Evolutionary conservation across 2,888 invertebrate species (phyloP).

Genomic region (Empis stercorea): DNA sequence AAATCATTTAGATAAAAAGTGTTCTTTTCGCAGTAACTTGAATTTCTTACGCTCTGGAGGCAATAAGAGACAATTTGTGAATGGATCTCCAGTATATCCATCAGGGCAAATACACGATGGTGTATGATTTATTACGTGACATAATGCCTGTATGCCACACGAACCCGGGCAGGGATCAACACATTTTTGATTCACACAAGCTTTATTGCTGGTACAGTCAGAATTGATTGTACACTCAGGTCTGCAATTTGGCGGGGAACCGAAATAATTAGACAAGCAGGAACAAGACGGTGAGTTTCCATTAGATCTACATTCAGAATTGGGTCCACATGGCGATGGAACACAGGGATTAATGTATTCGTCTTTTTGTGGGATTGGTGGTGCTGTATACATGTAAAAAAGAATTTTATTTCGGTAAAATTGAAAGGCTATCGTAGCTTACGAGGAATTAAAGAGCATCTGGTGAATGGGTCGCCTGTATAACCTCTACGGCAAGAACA

Average conservation of each 20-base stretch:
- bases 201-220: conserved; percentile 51
- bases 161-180: conserved; percentile 55
- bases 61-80: conserved; percentile 44
- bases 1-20: conserved; percentile 10
- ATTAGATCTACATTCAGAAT: conserved; percentile 49
- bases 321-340: conserved; percentile 52
- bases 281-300: conserved; percentile 52
- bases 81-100: conserved; percentile 57
- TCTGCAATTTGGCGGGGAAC: conserved; percentile 60
- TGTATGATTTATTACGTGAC: conserved; percentile 55
- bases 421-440: conserved; percentile 35
- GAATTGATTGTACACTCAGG: conserved; percentile 68
- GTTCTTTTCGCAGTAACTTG: background rate
- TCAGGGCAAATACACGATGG: conserved; percentile 55
- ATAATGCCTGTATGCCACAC: conserved; percentile 41
- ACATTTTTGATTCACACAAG: conserved; percentile 61
- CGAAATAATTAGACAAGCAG: conserved; percentile 46
- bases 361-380: conserved; percentile 23
- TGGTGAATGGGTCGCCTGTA: conserved; percentile 53
- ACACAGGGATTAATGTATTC: conserved; percentile 42
- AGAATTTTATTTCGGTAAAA: conserved; percentile 39
- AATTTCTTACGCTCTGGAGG: conserved; percentile 7
- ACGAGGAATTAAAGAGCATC: conserved; percentile 43
- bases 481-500: conserved; percentile 52
- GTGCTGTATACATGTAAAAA: conserved; percentile 10